These are phyloP conservation scores for Caracal caracal DNA, from an alignment of 2,113 vertebrate genomes.

Conservation along the genomic window DNA sequence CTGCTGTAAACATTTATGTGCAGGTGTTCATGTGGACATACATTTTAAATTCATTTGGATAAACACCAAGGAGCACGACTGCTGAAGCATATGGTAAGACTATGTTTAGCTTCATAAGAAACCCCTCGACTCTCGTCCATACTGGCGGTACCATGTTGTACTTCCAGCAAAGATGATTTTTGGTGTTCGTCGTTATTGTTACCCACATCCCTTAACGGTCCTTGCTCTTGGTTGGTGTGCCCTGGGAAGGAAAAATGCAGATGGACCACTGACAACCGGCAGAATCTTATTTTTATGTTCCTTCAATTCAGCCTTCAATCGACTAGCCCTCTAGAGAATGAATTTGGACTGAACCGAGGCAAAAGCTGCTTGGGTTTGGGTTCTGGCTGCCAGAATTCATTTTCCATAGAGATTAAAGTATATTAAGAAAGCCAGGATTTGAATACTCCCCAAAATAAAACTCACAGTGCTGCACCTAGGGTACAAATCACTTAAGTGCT, in stretches of 20 bases:
- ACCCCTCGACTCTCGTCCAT: background rate
- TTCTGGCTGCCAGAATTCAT: conserved; percentile 36
- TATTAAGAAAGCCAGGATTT: conserved; percentile 20
- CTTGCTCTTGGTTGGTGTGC: background rate
- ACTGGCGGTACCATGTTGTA: background rate
- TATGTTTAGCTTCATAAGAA: background rate
- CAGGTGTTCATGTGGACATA: background rate
- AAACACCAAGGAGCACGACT: background rate
- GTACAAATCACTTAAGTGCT: background rate
- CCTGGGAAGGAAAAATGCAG: background rate
- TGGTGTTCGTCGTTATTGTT: background rate
- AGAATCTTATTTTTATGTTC: background rate
- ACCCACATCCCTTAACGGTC: background rate
- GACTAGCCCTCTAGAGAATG: background rate
- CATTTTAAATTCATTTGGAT: background rate
- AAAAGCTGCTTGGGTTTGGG: background rate
- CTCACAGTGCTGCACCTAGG: background rate
- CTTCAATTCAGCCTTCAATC: background rate
- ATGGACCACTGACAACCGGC: background rate
- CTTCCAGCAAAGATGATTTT: background rate
- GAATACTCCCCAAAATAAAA: background rate
- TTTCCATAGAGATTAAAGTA: background rate
- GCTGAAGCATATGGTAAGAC: background rate
- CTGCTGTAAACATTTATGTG: background rate
- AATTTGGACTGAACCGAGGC: background rate